These are phyloP conservation scores for Centropristis striata DNA, from an alignment of 2,113 vertebrate species.

Conservation along the genomic window DNA sequence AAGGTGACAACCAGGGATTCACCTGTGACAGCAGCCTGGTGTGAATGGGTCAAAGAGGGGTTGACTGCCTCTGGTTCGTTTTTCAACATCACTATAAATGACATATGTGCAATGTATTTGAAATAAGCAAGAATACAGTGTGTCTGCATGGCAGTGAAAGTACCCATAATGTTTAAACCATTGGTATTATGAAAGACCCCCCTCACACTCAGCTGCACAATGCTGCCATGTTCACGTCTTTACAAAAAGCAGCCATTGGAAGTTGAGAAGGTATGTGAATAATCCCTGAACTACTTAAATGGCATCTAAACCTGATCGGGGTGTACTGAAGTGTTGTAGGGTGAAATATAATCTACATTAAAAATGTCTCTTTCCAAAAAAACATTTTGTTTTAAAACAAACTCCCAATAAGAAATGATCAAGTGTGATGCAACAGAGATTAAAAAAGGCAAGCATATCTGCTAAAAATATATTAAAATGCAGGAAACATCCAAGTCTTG, in stretches of 20 bases:
- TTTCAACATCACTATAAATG: not conserved
- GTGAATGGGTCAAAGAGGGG: not conserved
- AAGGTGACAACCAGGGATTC: not conserved
- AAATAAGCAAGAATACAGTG: not conserved
- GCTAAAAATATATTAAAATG: not conserved
- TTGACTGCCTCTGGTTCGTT: not conserved
- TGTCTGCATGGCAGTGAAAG: not conserved
- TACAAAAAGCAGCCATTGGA: conserved; percentile 10
- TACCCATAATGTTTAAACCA: not conserved
- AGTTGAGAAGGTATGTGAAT: conserved; percentile 32
- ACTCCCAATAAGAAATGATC: not conserved
- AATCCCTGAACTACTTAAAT: conserved; percentile 18
- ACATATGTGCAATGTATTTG: not conserved
- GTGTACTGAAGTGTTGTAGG: not conserved
- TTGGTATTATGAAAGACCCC: conserved; percentile 17
- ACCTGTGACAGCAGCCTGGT: conserved; percentile 9
- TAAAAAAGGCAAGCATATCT: not conserved
- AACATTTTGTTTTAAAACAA: not conserved
- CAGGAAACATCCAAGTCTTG: not conserved
- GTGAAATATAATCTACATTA: not conserved
- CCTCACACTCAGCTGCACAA: conserved; percentile 15
- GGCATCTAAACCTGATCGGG: not conserved
- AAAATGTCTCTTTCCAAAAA: not conserved
- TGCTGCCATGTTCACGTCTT: conserved; percentile 22
- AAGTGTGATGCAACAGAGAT: no score